Evolutionary conservation across 2,113 vertebrate genomes (phyloP).

Genomic region (Bolborhynchus lineola): DNA sequence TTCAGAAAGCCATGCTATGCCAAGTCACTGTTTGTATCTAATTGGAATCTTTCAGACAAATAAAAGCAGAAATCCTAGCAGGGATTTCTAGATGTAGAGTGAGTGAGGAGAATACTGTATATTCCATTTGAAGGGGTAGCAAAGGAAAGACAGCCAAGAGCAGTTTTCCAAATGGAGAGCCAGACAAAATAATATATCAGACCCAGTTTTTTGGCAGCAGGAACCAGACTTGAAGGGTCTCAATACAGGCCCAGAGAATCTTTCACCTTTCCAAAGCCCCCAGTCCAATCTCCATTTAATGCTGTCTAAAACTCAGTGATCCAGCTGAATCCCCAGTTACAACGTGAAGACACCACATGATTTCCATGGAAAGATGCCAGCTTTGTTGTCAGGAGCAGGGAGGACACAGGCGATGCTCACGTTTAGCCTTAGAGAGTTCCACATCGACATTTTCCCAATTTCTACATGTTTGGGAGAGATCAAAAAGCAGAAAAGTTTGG

Average conservation of each 20-base stretch:
- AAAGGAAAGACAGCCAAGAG: background rate
- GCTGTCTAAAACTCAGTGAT: background rate
- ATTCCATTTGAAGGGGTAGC: background rate
- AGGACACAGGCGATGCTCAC: background rate
- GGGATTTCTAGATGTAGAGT: background rate
- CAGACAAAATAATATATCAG: background rate
- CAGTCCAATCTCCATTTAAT: background rate
- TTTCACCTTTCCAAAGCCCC: background rate
- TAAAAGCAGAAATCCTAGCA: background rate
- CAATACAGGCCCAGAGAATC: background rate
- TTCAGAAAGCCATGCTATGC: background rate
- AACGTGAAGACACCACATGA: background rate
- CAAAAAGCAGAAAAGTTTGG: background rate
- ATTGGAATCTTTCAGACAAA: conserved; percentile 26
- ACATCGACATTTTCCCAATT: background rate
- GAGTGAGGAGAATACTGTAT: background rate
- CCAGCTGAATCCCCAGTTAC: background rate
- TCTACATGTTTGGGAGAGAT: background rate
- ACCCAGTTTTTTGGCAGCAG: background rate
- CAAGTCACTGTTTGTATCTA: background rate
- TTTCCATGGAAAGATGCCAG: background rate
- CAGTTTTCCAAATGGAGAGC: background rate
- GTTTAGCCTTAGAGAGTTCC: background rate
- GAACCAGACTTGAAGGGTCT: background rate
- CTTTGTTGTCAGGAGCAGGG: background rate